phyloP scores from a whole-genome alignment of 2,797 vertebrate genomes.

The Lacerta viridis region DNA sequence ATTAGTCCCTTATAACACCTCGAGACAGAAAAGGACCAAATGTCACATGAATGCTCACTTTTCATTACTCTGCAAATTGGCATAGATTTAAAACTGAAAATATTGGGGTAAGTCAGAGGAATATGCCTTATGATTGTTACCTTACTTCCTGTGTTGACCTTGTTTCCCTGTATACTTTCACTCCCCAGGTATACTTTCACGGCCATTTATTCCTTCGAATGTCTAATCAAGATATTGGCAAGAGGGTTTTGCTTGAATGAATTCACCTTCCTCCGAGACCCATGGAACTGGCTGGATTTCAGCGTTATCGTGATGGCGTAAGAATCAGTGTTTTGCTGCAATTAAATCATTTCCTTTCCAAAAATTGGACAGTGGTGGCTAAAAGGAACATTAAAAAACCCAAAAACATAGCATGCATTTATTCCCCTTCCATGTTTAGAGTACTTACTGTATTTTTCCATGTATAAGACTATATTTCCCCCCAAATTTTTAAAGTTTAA shows the following conservation, averaged over 20 bases:
- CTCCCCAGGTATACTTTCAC: constrained; percentile 89
- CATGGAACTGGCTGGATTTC: constrained; percentile 98
- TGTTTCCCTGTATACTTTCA: constrained; percentile 21
- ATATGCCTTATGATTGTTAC: neutral
- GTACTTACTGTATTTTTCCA: neutral
- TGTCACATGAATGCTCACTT: neutral
- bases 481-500: too few species aligned
- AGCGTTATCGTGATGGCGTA: constrained; percentile 93
- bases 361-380: too few species aligned
- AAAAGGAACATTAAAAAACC: neutral
- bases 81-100: neutral
- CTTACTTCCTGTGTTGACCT: neutral
- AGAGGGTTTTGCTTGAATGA: constrained; percentile 92
- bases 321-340: constrained; percentile 70
- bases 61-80: neutral
- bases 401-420: too few species aligned
- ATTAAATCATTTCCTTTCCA: neutral
- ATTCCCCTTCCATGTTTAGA: neutral
- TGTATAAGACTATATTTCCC: too few species aligned
- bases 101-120: neutral
- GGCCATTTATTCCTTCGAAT: constrained; percentile 95
- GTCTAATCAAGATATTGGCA: constrained; percentile 92
- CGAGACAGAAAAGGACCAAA: neutral
- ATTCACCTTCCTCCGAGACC: constrained; percentile 94
- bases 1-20: neutral